phyloP scores from a whole-genome alignment of 2,113 vertebrate species.

The Oncorhynchus nerka region DNA sequence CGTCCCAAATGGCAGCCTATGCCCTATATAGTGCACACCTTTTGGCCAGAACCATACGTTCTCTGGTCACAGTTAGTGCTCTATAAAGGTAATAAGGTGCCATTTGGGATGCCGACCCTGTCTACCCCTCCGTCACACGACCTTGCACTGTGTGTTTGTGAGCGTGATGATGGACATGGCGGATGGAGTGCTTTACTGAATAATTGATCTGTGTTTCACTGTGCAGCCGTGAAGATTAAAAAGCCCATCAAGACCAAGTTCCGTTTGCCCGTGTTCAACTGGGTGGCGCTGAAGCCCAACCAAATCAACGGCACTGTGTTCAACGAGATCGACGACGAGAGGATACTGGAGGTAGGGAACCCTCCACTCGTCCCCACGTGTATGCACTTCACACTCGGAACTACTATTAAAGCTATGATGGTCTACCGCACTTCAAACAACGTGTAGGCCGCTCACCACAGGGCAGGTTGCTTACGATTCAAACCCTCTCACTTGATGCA shows the following conservation, averaged over 20 bases:
- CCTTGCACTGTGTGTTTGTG: not conserved
- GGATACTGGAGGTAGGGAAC: constrained; percentile 85
- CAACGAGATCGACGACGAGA: constrained; percentile 95
- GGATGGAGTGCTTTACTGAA: not conserved
- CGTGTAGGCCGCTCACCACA: not conserved
- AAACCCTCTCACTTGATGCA: not conserved
- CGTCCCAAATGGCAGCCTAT: no score
- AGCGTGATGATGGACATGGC: not conserved
- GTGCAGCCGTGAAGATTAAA: constrained; percentile 94
- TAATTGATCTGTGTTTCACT: constrained; percentile 34
- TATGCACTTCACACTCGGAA: not conserved
- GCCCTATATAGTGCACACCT: no score
- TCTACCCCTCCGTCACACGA: not conserved
- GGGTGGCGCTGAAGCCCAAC: constrained; percentile 95
- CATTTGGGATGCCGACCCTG: no score
- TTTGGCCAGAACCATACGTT: no score
- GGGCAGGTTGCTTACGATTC: not conserved
- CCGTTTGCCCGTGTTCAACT: constrained; percentile 95
- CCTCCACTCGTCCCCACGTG: no score
- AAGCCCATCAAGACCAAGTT: constrained; percentile 99
- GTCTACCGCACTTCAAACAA: not conserved
- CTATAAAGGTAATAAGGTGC: no score
- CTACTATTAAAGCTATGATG: not conserved
- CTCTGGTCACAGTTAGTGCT: no score
- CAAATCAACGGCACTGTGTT: constrained; percentile 98